Percentiles rank a stretch among this genome's conserved stretches.
These are phyloP conservation scores for Hesperia comma DNA, from an alignment of 2,888 invertebrate species.

Conservation along the genomic window DNA sequence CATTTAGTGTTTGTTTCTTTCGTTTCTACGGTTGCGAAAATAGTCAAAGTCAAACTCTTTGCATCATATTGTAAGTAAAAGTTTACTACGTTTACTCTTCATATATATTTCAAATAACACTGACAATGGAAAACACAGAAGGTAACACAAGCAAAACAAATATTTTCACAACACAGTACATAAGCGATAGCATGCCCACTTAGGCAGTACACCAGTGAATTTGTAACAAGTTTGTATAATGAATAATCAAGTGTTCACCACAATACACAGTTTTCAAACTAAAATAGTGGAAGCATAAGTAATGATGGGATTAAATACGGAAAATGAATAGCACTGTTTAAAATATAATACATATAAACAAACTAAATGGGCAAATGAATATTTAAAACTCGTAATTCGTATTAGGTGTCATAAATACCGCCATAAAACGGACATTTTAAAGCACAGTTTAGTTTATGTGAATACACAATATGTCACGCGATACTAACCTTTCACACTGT, in stretches of 20 bases:
- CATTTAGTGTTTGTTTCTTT: conserved; percentile 57
- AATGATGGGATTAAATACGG: conserved; percentile 53
- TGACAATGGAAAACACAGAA: conserved; percentile 69
- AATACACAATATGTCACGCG: conserved; percentile 11
- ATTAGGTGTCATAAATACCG: conserved; percentile 29
- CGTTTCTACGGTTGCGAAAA: conserved; percentile 66
- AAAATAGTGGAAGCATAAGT: conserved; percentile 64
- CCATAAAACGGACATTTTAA: conserved; percentile 25
- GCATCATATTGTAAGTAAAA: conserved; percentile 67
- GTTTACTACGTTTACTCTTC: conserved; percentile 64
- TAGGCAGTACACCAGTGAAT: conserved; percentile 69
- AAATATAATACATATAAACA: conserved; percentile 44
- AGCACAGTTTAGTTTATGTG: conserved; percentile 22
- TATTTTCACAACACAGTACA: conserved; percentile 76
- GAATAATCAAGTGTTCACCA: conserved; percentile 48
- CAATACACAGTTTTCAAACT: conserved; percentile 55
- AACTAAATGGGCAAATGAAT: conserved; percentile 48
- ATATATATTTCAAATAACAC: conserved; percentile 59
- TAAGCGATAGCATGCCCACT: conserved; percentile 78
- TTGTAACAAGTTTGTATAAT: conserved; percentile 53
- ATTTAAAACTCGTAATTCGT: conserved; percentile 34
- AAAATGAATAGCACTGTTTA: conserved; percentile 44
- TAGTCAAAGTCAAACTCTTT: conserved; percentile 83
- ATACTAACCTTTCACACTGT: conserved; percentile 97
- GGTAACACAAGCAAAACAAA: conserved; percentile 68